Base-by-base conservation (phyloP, 2,113 vertebrate species). In the Speoplatyrhinus poulsoni region DNA sequence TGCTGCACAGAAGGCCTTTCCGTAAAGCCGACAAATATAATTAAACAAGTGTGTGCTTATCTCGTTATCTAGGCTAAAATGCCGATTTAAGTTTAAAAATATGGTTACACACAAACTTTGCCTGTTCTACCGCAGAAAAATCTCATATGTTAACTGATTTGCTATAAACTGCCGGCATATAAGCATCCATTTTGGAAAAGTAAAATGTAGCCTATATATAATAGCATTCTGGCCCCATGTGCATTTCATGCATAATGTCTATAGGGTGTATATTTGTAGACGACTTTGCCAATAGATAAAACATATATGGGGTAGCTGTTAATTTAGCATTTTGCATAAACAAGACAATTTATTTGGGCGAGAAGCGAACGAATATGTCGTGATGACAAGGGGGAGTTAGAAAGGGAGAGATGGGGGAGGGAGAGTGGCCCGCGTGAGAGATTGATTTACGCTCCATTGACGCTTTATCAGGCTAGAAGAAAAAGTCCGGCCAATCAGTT, bases 401-500 rank as follows among this genome's bases (percentile, higher is more conserved):
- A 26, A 19, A 50, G 46, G 13, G 61, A 32, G 26, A 26, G 0
- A 3, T 26, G 52, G 41, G 36, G 36, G 41, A 9, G 63, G 12
- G 58, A 6, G 46, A 10, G 26, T 7, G n/a, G 7, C n/a, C 1
- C n/a, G 32, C 89, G 92, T 85, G 92, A 92, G 89, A 87, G 91
- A 89, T 92, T 97, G 96, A 97, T 98, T 96, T 95, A 98, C 94
- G 94, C 92, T 87, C 87, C 92, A 91, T 92, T 94, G 95, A 95
- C 92, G 94, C 94, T 96, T 96, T 96, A 96, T 96, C 95, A 94
- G 93, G 90, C 94, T 92, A 89, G 93, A 92, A 95, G 93, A 95
- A 95, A 96, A 95, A 94, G 92, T 94, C 93, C 92, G 94, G 94
- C 97, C 96, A 98, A 98, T 98, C 96, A 95, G 94, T 96, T 96